Conservation (phyloP, 2,797 vertebrate species). For the Loriculus beryllinus region DNA sequence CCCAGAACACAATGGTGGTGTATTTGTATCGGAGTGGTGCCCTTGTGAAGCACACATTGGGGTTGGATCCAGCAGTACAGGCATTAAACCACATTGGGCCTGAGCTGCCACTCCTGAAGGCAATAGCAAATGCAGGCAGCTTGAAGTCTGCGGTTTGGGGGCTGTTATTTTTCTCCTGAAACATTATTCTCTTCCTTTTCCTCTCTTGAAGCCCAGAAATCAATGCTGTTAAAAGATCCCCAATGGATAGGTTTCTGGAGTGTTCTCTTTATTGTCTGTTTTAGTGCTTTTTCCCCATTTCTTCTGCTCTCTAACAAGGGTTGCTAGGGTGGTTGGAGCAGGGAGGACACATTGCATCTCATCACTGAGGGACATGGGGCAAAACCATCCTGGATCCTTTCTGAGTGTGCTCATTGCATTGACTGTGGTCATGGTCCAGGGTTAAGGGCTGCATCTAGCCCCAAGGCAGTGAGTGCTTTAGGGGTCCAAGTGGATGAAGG, state of each 20-base stretch:
- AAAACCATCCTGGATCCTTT: not conserved
- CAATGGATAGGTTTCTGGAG: not conserved
- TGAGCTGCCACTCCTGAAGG: not conserved
- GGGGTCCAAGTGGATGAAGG: not conserved
- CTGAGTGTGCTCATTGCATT: accelerated
- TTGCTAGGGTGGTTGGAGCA: not conserved
- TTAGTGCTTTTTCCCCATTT: not conserved
- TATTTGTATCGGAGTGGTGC: accelerated
- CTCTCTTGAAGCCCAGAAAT: constrained; percentile 25
- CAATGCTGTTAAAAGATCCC: constrained; percentile 48
- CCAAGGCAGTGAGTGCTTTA: accelerated
- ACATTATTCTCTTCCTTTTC: constrained; percentile 26
- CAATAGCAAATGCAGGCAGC: not conserved
- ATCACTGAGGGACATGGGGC: not conserved
- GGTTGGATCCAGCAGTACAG: not conserved
- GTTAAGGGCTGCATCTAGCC: accelerated
- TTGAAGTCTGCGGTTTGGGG: not conserved
- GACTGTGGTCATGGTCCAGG: not conserved
- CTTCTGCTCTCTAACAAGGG: not conserved
- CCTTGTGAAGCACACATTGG: accelerated
- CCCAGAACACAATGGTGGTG: accelerated
- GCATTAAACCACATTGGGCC: not conserved
- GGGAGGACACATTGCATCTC: not conserved
- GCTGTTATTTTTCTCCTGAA: constrained; percentile 1
- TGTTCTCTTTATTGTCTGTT: constrained; percentile 20